These are phyloP conservation scores for Sinocyclocheilus maitianheensis DNA, from an alignment of 2,113 vertebrate genomes.

Conservation along the genomic window DNA sequence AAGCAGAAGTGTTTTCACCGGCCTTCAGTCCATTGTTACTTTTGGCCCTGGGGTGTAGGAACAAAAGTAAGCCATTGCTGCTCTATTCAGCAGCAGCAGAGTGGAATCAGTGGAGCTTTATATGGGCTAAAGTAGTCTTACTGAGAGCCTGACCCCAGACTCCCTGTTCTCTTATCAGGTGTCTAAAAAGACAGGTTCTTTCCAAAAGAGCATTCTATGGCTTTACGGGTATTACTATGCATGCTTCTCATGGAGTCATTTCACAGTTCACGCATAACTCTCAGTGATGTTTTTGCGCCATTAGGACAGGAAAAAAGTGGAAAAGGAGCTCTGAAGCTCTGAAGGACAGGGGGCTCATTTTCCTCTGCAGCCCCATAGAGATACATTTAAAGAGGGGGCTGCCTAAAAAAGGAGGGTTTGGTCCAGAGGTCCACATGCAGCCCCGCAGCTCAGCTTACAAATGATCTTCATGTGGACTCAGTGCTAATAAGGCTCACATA, in stretches of 20 bases:
- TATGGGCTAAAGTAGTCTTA: conserved; percentile 47
- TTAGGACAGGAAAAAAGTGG: neutral
- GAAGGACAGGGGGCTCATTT: neutral
- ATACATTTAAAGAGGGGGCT: neutral
- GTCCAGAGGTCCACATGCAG: conserved; percentile 38
- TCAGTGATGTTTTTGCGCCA: neutral
- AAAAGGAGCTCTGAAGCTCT: neutral
- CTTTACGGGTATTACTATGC: neutral
- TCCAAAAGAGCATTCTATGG: neutral
- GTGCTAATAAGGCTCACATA: conserved; percentile 52
- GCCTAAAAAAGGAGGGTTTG: conserved; percentile 42
- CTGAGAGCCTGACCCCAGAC: conserved; percentile 10
- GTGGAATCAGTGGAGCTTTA: conserved; percentile 51
- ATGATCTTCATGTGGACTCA: conserved; percentile 43
- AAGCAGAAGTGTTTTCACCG: conserved; percentile 28
- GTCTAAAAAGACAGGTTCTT: neutral
- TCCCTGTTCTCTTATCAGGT: neutral
- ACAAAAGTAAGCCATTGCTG: conserved; percentile 19
- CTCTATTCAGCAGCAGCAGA: conserved; percentile 41
- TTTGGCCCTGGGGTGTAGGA: conserved; percentile 16
- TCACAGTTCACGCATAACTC: neutral
- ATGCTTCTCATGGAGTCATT: neutral
- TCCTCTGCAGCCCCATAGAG: neutral
- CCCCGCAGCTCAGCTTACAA: conserved; percentile 46
- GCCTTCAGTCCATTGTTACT: conserved; percentile 36